Evolutionary conservation across 2,113 vertebrate genomes (phyloP).

Genomic region (Dolichotis patagonum): DNA sequence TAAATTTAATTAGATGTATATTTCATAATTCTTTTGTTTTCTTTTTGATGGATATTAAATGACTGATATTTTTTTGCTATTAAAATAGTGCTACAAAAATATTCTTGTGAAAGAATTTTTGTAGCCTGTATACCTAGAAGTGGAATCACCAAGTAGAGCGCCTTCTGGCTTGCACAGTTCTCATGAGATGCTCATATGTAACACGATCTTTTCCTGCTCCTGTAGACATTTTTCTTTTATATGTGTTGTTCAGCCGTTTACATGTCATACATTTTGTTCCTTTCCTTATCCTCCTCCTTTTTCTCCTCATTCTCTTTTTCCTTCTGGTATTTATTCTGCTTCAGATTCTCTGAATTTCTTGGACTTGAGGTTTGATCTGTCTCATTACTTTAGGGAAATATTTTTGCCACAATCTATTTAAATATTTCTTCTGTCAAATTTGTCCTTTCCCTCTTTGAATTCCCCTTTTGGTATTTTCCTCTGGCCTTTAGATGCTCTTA

Average conservation of each 20-base stretch:
- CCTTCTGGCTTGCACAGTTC: neutral
- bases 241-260: neutral
- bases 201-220: neutral
- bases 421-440: neutral
- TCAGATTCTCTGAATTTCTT: neutral
- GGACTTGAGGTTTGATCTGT: neutral
- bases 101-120: neutral
- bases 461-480: neutral
- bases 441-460: neutral
- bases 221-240: neutral
- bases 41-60: neutral
- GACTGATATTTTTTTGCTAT: neutral
- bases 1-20: neutral
- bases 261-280: neutral
- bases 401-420: neutral
- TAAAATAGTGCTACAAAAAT: neutral
- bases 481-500: neutral
- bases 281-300: neutral
- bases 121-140: neutral
- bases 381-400: neutral
- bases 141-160: neutral
- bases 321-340: neutral
- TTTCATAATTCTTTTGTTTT: neutral
- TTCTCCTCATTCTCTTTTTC: neutral
- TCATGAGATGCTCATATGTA: neutral